These are phyloP conservation scores for Rhinogobius similis DNA, from an alignment of 2,113 vertebrate species.

Conservation along the genomic window DNA sequence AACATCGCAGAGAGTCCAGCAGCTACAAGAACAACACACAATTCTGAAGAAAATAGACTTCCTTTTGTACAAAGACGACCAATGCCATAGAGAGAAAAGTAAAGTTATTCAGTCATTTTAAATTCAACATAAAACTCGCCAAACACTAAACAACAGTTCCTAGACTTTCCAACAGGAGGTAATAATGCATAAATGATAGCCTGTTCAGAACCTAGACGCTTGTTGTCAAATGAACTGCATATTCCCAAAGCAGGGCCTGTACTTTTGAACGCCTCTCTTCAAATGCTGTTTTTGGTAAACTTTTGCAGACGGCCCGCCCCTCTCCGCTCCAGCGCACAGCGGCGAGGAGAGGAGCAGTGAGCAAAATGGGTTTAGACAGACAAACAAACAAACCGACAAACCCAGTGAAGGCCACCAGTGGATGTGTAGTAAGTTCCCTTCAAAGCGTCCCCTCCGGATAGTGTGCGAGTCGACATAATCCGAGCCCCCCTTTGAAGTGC, in stretches of 20 bases:
- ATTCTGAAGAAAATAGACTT: background rate
- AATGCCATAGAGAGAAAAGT: background rate
- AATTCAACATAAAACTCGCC: background rate
- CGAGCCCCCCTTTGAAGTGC: slow-evolving; percentile 79
- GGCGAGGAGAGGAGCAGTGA: slow-evolving; percentile 51
- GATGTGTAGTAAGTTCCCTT: slow-evolving; percentile 75
- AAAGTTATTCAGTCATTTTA: slow-evolving; percentile 1
- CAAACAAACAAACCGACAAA: slow-evolving; percentile 68
- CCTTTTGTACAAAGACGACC: background rate
- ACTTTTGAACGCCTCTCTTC: slow-evolving; percentile 39
- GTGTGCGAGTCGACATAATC: slow-evolving; percentile 77
- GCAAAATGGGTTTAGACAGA: slow-evolving; percentile 79
- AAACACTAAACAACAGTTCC: background rate
- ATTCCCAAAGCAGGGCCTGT: slow-evolving; percentile 25
- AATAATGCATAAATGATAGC: background rate
- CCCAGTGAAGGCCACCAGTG: slow-evolving; percentile 66
- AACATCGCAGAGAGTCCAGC: too few relatives aligned
- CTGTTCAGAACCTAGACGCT: background rate
- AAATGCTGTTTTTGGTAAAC: slow-evolving; percentile 43
- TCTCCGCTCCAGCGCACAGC: slow-evolving; percentile 47
- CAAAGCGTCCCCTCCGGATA: slow-evolving; percentile 80
- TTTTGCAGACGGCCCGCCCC: slow-evolving; percentile 13
- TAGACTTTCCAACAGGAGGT: slow-evolving; percentile 1
- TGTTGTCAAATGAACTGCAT: slow-evolving; percentile 5
- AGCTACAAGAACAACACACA: background rate